Base-by-base conservation (phyloP, 2,113 vertebrate genomes). In the Lampris incognitus region DNA sequence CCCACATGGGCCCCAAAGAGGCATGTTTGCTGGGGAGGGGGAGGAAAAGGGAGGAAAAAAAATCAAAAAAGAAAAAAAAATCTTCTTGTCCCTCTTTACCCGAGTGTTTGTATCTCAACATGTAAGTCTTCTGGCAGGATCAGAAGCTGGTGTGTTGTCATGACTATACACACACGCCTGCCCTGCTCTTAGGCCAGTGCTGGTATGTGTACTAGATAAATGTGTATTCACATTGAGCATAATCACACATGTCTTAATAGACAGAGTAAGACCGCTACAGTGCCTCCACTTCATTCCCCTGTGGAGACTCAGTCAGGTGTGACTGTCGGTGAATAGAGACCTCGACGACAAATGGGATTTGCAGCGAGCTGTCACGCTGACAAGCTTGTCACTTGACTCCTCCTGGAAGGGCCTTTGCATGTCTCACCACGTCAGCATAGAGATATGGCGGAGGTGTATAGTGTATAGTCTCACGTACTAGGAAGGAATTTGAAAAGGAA, bases 321-420 rank as follows among this genome's bases (percentile, higher is more conserved):
- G 81, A 87, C 86, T 88, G 79, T 72, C 40, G 61, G 81, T 66
- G 85, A 87, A 88, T 77, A 81, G 81, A 83, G 69, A 63, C 83
- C 81, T 54, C 61, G 81, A 81, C 81, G 87, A 89, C 86, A 89
- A 91, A 88, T 86, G 76, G 76, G 72, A 89, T 87, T 87, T 86
- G 79, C 76, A 85, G 83, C 56, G 72, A 85, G 81, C 76, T 42
- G 65, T 86, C 87, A 78, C 24, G 61, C 85, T 85, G 86, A 85
- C 84, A 83, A 81, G 77, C 79, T 80, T 83, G 85, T 82, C 88
- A 87, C 81, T 81, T 87, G 24, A 78, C 74, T 71, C 66, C 81
- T 74, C 73, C 69, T 76, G 72, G 88, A 91, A 89, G 87, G 90
- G 83, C 90, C 85, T 88, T 79, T 72, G 78, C 42, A 36, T 80